A percentile compares a stretch with the other conserved stretches of the same genome.
Evolutionary conservation across 1,140 invertebrate species (phyloP).

Genomic region (Propsilocerus akamusi): DNA sequence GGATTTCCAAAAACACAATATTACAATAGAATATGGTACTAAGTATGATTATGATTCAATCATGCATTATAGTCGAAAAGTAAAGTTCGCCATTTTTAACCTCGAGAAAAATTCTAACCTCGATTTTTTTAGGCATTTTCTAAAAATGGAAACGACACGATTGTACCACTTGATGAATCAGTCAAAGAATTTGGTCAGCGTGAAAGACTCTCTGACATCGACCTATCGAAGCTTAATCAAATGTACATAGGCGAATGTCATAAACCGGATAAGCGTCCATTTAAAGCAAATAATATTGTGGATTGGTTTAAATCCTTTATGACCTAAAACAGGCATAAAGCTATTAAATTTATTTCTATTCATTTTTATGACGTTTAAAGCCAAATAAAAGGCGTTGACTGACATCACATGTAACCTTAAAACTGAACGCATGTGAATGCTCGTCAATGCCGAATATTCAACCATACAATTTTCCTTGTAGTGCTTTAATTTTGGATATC

Average conservation of each 20-base stretch:
- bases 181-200: background rate
- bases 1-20: conserved; percentile 51
- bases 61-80: conserved; percentile 47
- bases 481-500: too few species aligned
- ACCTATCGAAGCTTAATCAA: background rate
- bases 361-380: too few species aligned
- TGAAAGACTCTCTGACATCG: background rate
- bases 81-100: too few species aligned
- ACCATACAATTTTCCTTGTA: too few species aligned
- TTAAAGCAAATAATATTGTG: background rate
- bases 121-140: too few species aligned
- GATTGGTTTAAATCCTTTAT: background rate
- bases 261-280: background rate
- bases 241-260: background rate
- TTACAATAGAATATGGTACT: conserved; percentile 38
- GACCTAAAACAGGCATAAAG: too few species aligned
- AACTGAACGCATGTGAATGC: too few species aligned
- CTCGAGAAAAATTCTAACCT: too few species aligned
- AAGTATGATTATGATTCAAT: conserved; percentile 49
- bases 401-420: too few species aligned
- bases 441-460: too few species aligned
- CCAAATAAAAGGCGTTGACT: too few species aligned
- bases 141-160: conserved; percentile 37
- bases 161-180: conserved; percentile 23
- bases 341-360: too few species aligned